Evolutionary conservation across 2,797 vertebrate species (phyloP).

Genomic region (Malacoctenus gilli): DNA sequence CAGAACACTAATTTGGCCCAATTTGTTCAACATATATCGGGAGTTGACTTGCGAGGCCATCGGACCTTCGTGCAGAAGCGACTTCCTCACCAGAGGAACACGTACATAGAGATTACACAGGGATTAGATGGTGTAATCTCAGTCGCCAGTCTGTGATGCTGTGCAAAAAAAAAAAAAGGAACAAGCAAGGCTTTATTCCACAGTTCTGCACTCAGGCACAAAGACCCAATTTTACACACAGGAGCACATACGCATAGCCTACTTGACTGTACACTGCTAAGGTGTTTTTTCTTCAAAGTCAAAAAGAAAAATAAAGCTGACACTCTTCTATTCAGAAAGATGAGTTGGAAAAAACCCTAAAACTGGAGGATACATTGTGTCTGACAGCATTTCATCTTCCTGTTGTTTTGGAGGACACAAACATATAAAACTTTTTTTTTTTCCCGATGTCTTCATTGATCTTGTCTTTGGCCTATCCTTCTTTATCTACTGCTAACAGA

Average conservation of each 20-base stretch:
- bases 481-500: slow-evolving; percentile 68
- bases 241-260: neutral
- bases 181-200: slow-evolving; percentile 11
- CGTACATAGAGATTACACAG: slow-evolving; percentile 66
- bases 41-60: slow-evolving; percentile 25
- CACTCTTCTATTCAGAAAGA: neutral
- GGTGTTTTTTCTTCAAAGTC: slow-evolving; percentile 8
- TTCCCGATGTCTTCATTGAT: slow-evolving; percentile 47
- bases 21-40: neutral
- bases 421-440: slow-evolving; percentile 35
- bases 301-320: neutral
- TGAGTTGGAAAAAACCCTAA: slow-evolving; percentile 2
- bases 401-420: slow-evolving; percentile 26
- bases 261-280: neutral
- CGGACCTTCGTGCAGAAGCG: slow-evolving; percentile 24
- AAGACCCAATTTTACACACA: neutral
- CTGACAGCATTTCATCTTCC: slow-evolving; percentile 24
- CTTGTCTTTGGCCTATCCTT: slow-evolving; percentile 38
- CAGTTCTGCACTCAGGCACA: slow-evolving; percentile 16
- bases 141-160: slow-evolving; percentile 50
- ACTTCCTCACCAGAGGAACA: slow-evolving; percentile 53
- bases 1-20: neutral
- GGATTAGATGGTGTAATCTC: slow-evolving; percentile 73
- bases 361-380: neutral
- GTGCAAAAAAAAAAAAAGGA: slow-evolving; percentile 51